phyloP scores from a whole-genome alignment of 2,797 vertebrate species.

The Lagodon rhomboides region DNA sequence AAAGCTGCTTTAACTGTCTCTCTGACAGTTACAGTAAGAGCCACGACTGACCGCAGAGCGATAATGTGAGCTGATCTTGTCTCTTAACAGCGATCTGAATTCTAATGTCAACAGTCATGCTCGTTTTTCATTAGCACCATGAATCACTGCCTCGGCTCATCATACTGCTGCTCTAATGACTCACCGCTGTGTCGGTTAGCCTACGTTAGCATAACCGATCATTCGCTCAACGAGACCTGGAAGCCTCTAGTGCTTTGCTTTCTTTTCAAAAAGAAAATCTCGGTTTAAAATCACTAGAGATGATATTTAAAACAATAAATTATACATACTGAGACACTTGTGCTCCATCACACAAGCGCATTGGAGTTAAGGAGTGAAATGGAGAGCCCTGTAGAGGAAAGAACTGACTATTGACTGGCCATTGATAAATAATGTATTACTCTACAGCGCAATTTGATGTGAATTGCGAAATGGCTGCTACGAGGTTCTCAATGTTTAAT shows the following conservation, averaged over 20 bases:
- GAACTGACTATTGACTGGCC: conserved; percentile 48
- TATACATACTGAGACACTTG: conserved; percentile 10
- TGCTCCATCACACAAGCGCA: conserved; percentile 26
- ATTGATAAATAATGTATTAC: conserved; percentile 65
- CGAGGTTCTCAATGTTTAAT: conserved; percentile 54
- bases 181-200: conserved; percentile 58
- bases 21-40: conserved; percentile 63
- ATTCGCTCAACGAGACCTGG: conserved; percentile 23
- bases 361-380: conserved; percentile 21
- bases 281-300: conserved; percentile 28
- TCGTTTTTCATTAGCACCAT: conserved; percentile 65
- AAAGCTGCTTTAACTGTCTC: conserved; percentile 67
- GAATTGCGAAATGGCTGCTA: conserved; percentile 30
- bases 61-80: conserved; percentile 66
- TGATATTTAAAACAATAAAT: conserved; percentile 38
- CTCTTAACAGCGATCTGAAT: conserved; percentile 50
- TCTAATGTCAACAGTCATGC: conserved; percentile 62
- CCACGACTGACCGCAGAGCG: conserved; percentile 40
- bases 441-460: conserved; percentile 43
- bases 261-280: neutral
- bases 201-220: conserved; percentile 24
- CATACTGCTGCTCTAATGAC: conserved; percentile 50
- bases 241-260: conserved; percentile 2
- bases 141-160: conserved; percentile 62
- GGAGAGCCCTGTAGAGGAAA: conserved; percentile 25